Evolutionary conservation across 2,888 invertebrate species (phyloP).

Genomic region (Cataglyphis altisquamis): DNA sequence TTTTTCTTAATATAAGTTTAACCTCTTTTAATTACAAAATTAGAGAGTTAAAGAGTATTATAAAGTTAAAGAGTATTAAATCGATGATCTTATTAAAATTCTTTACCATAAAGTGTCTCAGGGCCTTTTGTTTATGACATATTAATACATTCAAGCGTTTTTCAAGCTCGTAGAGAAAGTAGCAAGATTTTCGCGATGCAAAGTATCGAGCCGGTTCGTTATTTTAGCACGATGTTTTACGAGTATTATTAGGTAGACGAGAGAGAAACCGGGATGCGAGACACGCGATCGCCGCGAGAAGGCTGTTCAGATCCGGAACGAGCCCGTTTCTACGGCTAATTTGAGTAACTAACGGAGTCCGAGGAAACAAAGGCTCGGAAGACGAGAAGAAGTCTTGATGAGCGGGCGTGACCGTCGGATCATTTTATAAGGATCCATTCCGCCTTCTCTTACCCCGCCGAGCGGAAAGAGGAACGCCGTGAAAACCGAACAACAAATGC

Average conservation of each 20-base stretch:
- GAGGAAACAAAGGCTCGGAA: conserved; percentile 78
- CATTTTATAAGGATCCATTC: conserved; percentile 63
- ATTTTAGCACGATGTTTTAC: conserved; percentile 30
- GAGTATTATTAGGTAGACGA: conserved; percentile 43
- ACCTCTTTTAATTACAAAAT: neutral
- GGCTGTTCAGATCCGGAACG: conserved; percentile 59
- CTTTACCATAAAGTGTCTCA: neutral
- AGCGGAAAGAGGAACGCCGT: conserved; percentile 41
- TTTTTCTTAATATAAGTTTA: neutral
- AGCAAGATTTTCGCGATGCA: conserved; percentile 10
- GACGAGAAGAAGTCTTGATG: conserved; percentile 66
- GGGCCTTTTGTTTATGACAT: neutral
- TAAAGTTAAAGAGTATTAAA: neutral
- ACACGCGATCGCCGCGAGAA: conserved; percentile 53
- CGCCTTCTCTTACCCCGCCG: conserved; percentile 35
- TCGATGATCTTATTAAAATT: neutral
- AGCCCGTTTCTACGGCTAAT: conserved; percentile 79
- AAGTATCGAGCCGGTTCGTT: conserved; percentile 33
- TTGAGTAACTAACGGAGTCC: conserved; percentile 79
- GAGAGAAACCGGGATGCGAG: conserved; percentile 33
- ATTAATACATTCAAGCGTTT: neutral
- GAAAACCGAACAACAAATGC: conserved; percentile 50
- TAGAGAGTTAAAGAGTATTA: neutral
- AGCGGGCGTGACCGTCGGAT: conserved; percentile 74
- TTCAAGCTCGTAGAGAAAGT: neutral